Conservation (phyloP, 2,113 vertebrate species). For the Seriola aureovittata region DNA sequence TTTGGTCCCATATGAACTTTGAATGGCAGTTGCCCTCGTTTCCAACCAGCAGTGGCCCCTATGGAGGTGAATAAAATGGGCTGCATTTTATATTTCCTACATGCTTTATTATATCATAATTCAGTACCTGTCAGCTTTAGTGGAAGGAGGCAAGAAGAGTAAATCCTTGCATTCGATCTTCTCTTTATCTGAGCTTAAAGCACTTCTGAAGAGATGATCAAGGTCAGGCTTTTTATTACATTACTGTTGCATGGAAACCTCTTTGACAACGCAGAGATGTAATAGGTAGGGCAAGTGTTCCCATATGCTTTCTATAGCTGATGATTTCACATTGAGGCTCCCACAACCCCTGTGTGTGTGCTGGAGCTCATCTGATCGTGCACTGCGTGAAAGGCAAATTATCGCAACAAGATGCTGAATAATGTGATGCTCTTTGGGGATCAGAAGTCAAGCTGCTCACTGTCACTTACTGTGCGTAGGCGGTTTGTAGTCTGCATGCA, state of each 20-base stretch:
- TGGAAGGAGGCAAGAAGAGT: conserved; percentile 30
- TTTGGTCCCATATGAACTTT: not conserved
- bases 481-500: not conserved
- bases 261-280: conserved; percentile 10
- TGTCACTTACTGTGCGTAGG: not conserved
- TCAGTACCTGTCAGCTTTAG: conserved; percentile 55
- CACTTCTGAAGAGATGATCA: conserved; percentile 48
- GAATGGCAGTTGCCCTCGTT: not conserved
- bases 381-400: conserved; percentile 14
- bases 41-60: not conserved
- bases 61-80: conserved; percentile 26
- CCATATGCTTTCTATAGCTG: conserved; percentile 20
- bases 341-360: not conserved
- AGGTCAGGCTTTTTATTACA: conserved; percentile 54
- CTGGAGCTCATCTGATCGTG: conserved; percentile 13
- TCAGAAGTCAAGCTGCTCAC: conserved; percentile 14
- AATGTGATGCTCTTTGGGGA: not conserved
- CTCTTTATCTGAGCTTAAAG: conserved; percentile 52
- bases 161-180: conserved; percentile 58
- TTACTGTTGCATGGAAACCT: conserved; percentile 26
- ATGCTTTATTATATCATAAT: conserved; percentile 56
- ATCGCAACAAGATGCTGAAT: conserved; percentile 16
- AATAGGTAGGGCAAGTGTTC: conserved; percentile 43
- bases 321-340: conserved; percentile 27
- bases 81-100: conserved; percentile 42